Evolutionary conservation across 2,113 vertebrate species (phyloP).

Genomic region (Eublepharis macularius): DNA sequence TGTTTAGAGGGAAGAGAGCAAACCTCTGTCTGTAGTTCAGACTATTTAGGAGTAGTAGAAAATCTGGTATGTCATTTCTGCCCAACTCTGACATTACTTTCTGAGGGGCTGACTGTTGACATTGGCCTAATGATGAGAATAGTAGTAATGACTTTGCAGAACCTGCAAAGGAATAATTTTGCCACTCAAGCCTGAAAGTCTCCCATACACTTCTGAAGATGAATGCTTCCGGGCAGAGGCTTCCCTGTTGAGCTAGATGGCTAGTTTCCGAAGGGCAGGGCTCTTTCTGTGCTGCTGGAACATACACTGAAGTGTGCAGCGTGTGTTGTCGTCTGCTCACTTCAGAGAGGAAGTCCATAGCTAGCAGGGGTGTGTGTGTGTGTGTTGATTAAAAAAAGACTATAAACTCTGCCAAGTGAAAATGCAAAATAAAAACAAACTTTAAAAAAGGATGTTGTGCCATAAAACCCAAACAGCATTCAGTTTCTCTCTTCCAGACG

Average conservation of each 20-base stretch:
- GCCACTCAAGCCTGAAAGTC: background rate
- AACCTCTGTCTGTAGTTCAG: too few relatives aligned
- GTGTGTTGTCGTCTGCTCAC: rapidly evolving
- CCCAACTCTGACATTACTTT: too few relatives aligned
- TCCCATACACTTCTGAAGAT: background rate
- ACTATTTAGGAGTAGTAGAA: too few relatives aligned
- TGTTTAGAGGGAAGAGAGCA: too few relatives aligned
- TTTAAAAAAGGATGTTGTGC: conserved; percentile 24
- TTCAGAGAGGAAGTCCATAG: rapidly evolving
- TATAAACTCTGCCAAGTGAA: conserved; percentile 19
- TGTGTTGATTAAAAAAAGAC: background rate
- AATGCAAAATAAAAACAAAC: conserved; percentile 42
- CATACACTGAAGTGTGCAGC: background rate
- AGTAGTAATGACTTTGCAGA: too few relatives aligned
- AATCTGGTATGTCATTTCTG: too few relatives aligned
- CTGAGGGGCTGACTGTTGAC: background rate
- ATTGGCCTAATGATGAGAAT: conserved; percentile 1
- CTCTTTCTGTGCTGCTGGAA: background rate
- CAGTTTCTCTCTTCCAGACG: conserved; percentile 70
- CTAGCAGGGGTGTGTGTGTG: background rate
- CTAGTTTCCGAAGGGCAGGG: background rate
- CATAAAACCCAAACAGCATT: conserved; percentile 24
- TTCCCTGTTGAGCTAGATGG: background rate
- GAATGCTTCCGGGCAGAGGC: background rate
- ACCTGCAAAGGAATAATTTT: too few relatives aligned